Conservation (phyloP, 2,113 vertebrate species). For the Lasiurus cinereus region DNA sequence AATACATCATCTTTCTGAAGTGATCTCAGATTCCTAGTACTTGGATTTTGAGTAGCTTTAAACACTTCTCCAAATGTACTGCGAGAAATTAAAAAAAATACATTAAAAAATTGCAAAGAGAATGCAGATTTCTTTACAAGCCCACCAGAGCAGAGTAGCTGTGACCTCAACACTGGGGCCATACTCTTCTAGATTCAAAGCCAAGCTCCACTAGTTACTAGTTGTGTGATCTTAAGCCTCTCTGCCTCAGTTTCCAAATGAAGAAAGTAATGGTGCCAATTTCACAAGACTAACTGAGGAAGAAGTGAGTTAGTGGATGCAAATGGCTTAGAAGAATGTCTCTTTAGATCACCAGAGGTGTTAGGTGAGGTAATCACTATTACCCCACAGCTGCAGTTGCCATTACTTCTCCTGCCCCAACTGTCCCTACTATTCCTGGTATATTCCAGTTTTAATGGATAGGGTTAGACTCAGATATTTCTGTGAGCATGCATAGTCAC, state of each 20-base stretch:
- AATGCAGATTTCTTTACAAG: not conserved
- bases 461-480: not conserved
- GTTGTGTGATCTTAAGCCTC: not conserved
- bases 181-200: not conserved
- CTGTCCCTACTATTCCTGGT: not conserved
- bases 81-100: not conserved
- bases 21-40: not conserved
- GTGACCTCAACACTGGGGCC: not conserved
- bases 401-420: not conserved
- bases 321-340: not conserved
- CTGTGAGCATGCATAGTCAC: not conserved
- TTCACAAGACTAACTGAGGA: not conserved
- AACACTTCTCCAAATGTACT: not conserved
- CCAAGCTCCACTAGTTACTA: not conserved
- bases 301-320: not conserved
- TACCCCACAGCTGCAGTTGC: not conserved
- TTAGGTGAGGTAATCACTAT: not conserved
- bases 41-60: not conserved
- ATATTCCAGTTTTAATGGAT: not conserved
- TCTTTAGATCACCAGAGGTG: too few relatives aligned
- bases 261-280: not conserved
- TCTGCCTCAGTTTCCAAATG: not conserved
- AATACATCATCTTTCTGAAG: slow-evolving; percentile 2
- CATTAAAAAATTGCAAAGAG: not conserved
- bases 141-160: not conserved